phyloP scores from a whole-genome alignment of 2,113 vertebrate species.

The Stigmatopora nigra region DNA sequence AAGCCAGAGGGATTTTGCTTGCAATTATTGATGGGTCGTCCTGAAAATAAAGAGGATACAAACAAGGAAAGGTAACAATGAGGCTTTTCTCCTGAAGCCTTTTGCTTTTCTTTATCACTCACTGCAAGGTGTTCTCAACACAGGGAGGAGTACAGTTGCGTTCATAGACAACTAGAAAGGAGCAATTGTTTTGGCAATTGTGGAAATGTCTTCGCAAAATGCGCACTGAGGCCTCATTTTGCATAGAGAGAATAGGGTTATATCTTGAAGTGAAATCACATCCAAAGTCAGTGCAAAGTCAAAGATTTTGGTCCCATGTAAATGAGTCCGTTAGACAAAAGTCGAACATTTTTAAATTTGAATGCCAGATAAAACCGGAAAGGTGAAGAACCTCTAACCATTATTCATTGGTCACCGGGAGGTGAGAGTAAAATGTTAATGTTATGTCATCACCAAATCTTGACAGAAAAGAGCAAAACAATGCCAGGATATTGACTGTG shows the following conservation, averaged over 20 bases:
- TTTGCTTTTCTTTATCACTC: conserved; percentile 49
- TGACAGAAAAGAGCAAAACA: background rate
- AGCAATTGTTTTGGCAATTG: conserved; percentile 21
- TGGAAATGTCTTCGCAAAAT: conserved; percentile 12
- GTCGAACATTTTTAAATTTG: background rate
- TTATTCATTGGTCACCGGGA: background rate
- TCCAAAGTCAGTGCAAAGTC: background rate
- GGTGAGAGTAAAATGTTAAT: no score
- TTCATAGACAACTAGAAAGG: conserved; percentile 29
- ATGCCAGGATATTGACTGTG: background rate
- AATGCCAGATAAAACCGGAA: background rate
- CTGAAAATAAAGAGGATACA: conserved; percentile 51
- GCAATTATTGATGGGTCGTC: conserved; percentile 60
- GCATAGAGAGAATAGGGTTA: background rate
- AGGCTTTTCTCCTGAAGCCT: conserved; percentile 45
- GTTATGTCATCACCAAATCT: background rate
- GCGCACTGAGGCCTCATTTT: no score
- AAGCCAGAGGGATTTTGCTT: conserved; percentile 54
- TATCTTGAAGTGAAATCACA: background rate
- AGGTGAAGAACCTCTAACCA: background rate
- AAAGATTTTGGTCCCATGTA: background rate
- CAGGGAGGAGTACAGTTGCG: conserved; percentile 8
- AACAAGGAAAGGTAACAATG: conserved; percentile 59
- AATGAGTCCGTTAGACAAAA: background rate
- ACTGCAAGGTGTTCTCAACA: conserved; percentile 47